Evolutionary conservation across 2,797 vertebrate genomes (phyloP).

Genomic region (Rhynchotus rufescens): DNA sequence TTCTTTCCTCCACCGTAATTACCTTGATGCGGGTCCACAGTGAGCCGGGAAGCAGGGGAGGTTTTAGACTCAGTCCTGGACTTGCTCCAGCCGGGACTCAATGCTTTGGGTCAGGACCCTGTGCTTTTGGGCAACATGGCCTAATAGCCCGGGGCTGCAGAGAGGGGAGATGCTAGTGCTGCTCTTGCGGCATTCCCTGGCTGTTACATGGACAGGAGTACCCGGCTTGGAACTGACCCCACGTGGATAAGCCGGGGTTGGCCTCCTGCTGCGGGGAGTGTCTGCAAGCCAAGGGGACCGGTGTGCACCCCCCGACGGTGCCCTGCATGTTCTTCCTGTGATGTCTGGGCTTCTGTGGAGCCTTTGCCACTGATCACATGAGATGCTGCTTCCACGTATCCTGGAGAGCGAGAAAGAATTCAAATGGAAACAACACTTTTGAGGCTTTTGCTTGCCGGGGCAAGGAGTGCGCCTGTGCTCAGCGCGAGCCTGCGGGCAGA

Average conservation of each 20-base stretch:
- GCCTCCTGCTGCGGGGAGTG: not conserved
- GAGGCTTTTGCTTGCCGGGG: not conserved
- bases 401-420: constrained; percentile 19
- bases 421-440: not conserved
- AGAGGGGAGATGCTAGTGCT: not conserved
- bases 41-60: not conserved
- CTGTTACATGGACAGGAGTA: not conserved
- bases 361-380: constrained; percentile 5
- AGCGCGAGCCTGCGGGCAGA: no score
- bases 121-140: not conserved
- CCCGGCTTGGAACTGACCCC: not conserved
- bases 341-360: constrained; percentile 29
- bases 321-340: not conserved
- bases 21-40: not conserved
- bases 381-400: constrained; percentile 14
- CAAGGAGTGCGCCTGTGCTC: not conserved
- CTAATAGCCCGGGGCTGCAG: not conserved
- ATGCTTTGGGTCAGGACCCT: not conserved
- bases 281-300: not conserved
- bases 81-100: not conserved
- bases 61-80: no score
- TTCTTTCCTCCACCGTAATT: not conserved
- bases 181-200: not conserved
- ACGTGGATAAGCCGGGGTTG: not conserved
- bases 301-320: not conserved